Percentiles rank a stretch among this genome's conserved stretches.
Evolutionary conservation across 2,797 vertebrate species (phyloP).

Genomic region (Microctenopoma lineatum): DNA sequence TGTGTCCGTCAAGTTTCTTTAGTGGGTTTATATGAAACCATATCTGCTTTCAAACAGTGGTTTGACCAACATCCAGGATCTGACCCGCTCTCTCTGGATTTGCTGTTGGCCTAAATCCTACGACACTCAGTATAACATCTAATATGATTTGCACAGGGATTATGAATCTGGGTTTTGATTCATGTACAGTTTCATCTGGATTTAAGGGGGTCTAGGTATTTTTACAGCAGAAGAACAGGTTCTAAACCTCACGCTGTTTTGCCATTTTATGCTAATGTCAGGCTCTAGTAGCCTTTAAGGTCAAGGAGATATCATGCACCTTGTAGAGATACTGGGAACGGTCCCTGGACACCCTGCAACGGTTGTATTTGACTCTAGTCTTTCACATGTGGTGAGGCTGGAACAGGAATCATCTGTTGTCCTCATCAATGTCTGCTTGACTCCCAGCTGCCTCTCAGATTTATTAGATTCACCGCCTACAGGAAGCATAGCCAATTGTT

Average conservation of each 20-base stretch:
- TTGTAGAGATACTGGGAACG: not conserved
- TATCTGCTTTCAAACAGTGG: constrained; percentile 68
- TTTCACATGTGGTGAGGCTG: constrained; percentile 52
- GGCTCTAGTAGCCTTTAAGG: not conserved
- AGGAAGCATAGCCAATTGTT: constrained; percentile 74
- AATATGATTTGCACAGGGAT: constrained; percentile 27
- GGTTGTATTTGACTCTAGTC: constrained; percentile 26
- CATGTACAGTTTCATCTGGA: constrained; percentile 12
- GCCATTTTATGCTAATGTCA: constrained; percentile 7
- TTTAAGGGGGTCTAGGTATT: constrained; percentile 5
- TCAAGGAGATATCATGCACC: not conserved
- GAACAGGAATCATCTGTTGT: constrained; percentile 70
- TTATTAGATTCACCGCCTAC: constrained; percentile 64
- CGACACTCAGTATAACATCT: constrained; percentile 16
- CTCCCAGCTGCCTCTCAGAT: constrained; percentile 67
- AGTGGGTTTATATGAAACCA: constrained; percentile 62
- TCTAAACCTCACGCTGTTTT: constrained; percentile 3
- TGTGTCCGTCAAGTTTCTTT: constrained; percentile 60
- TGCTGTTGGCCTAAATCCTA: constrained; percentile 40
- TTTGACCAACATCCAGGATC: constrained; percentile 58
- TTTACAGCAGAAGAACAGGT: constrained; percentile 10
- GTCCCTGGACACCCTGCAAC: constrained; percentile 24
- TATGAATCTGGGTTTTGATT: constrained; percentile 22
- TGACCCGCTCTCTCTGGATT: constrained; percentile 45
- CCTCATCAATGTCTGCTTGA: constrained; percentile 70